These are phyloP conservation scores for Bryconaethiops microstoma DNA, from an alignment of 2,797 vertebrate species.

Conservation along the genomic window DNA sequence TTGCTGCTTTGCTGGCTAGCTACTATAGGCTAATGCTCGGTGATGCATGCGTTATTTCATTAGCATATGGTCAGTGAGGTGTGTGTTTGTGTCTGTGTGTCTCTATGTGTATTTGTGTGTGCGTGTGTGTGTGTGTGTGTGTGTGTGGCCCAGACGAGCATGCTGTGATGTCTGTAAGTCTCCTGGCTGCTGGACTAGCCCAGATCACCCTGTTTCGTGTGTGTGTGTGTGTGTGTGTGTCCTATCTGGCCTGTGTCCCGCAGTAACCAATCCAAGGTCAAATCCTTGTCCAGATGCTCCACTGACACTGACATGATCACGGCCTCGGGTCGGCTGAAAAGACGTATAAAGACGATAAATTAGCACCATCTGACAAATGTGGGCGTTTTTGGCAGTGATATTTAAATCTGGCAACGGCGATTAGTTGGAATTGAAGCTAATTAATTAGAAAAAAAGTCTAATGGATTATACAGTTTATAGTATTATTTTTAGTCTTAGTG, in stretches of 20 bases:
- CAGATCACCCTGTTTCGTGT: neutral
- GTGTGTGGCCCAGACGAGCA: slow-evolving; percentile 1
- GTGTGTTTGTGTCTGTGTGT: slow-evolving; percentile 1
- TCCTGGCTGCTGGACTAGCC: neutral
- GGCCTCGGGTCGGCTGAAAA: neutral
- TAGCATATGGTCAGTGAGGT: slow-evolving; percentile 41
- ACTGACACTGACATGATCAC: neutral
- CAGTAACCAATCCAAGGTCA: neutral
- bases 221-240: neutral
- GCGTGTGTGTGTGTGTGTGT: slow-evolving; percentile 4
- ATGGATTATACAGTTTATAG: no score
- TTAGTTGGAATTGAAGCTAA: neutral
- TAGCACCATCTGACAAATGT: neutral
- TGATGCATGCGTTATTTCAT: slow-evolving; percentile 49
- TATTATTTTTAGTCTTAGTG: no score
- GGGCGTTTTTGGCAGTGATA: neutral
- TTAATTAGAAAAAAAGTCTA: no score
- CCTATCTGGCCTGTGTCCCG: neutral
- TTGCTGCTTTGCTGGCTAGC: slow-evolving; percentile 28
- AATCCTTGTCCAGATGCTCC: neutral
- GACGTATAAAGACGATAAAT: neutral
- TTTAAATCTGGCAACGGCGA: neutral
- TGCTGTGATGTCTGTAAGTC: neutral
- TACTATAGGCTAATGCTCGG: slow-evolving; percentile 35
- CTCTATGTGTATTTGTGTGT: no score